phyloP scores from a whole-genome alignment of 2,888 invertebrate genomes.

The Leptopilina syphax region DNA sequence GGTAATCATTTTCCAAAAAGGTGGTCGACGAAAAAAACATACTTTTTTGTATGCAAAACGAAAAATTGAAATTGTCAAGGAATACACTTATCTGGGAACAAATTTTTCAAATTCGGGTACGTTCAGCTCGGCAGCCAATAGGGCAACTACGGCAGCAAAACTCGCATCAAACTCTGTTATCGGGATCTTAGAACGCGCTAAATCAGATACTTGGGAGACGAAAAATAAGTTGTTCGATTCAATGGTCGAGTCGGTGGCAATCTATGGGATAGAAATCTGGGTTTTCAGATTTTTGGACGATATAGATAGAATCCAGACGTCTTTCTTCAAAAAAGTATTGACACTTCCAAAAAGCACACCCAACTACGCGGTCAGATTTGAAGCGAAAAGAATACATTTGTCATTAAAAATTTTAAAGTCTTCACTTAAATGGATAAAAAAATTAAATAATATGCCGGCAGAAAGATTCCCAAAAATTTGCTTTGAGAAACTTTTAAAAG shows the following conservation, averaged over 20 bases:
- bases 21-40: neutral
- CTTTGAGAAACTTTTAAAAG: neutral
- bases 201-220: slow-evolving; percentile 31
- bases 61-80: slow-evolving; percentile 33
- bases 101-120: slow-evolving; percentile 39
- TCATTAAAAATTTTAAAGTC: neutral
- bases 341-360: slow-evolving; percentile 19
- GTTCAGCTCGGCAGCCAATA: slow-evolving; percentile 51
- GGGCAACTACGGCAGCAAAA: slow-evolving; percentile 7
- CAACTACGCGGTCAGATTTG: neutral
- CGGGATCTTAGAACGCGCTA: slow-evolving; percentile 30
- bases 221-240: neutral
- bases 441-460: neutral
- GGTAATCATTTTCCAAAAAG: neutral
- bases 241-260: neutral
- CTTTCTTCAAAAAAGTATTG: slow-evolving; percentile 28
- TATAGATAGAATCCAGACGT: slow-evolving; percentile 34
- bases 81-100: slow-evolving; percentile 44
- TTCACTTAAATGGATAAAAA: neutral
- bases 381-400: neutral
- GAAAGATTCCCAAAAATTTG: slow-evolving; percentile 62
- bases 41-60: neutral
- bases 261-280: slow-evolving; percentile 39
- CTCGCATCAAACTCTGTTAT: neutral
- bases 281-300: slow-evolving; percentile 8